These are phyloP conservation scores for Barnardius zonarius DNA, from an alignment of 2,113 vertebrate species.

Conservation along the genomic window DNA sequence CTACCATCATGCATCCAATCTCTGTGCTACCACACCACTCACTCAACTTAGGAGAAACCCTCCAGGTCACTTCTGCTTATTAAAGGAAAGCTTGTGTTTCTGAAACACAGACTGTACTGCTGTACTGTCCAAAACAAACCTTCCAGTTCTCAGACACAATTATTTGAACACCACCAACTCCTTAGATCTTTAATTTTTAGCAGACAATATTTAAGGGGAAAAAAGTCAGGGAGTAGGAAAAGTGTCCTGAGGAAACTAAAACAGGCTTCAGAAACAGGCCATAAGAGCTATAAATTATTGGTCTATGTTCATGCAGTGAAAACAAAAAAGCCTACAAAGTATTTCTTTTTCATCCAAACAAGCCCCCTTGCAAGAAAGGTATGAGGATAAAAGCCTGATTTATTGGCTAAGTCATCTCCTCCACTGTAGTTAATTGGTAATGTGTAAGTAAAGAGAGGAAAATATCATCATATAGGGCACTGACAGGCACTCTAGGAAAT, in stretches of 20 bases:
- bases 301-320: neutral
- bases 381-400: neutral
- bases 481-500: neutral
- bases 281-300: neutral
- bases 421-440: neutral
- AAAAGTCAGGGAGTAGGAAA: neutral
- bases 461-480: neutral
- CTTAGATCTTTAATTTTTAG: neutral
- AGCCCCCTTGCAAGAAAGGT: neutral
- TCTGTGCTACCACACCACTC: neutral
- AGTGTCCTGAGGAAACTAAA: neutral
- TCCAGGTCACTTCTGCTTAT: neutral
- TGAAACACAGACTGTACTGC: neutral
- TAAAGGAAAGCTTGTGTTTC: neutral
- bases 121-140: neutral
- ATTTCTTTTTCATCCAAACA: neutral
- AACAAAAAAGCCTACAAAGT: neutral
- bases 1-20: neutral
- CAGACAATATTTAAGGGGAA: neutral
- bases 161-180: neutral
- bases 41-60: neutral
- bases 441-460: neutral
- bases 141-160: neutral
- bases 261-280: neutral
- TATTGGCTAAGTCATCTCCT: neutral